Percentiles rank a stretch among this genome's conserved stretches.
phyloP scores from a whole-genome alignment of 2,797 vertebrate species.

The Smutsia gigantea region DNA sequence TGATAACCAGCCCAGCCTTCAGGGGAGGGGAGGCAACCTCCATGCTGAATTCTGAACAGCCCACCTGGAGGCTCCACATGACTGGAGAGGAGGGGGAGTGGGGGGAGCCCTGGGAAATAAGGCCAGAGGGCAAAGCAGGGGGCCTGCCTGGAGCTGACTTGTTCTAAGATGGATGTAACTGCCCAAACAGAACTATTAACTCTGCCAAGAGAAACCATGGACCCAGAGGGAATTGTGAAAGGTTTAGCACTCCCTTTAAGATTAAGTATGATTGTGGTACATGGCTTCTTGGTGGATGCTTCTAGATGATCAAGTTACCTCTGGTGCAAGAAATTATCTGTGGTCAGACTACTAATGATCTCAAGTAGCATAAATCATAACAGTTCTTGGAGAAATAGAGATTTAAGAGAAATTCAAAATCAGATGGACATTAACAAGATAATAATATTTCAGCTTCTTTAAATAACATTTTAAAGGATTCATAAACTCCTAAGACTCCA shows the following conservation, averaged over 20 bases:
- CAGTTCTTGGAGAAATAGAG: neutral
- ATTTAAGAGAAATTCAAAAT: constrained; percentile 49
- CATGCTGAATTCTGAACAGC: neutral
- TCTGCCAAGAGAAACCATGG: neutral
- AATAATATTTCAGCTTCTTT: neutral
- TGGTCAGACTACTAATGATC: neutral
- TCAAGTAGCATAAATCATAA: neutral
- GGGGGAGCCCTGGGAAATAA: neutral
- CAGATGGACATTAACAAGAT: neutral
- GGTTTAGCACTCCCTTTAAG: neutral
- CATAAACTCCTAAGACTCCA: neutral
- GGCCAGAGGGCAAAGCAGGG: neutral
- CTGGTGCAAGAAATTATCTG: neutral
- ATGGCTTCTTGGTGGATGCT: neutral
- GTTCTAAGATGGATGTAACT: neutral
- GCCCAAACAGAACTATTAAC: neutral
- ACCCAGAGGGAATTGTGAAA: neutral
- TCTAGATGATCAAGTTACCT: neutral
- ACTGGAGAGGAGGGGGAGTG: neutral
- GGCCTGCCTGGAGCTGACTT: neutral
- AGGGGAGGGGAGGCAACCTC: neutral
- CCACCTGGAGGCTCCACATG: neutral
- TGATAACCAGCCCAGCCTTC: neutral
- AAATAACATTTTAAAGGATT: constrained; percentile 28
- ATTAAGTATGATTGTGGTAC: neutral